Conservation (phyloP, 1,140 invertebrate species). For the Pseudachorutes palmiensis region DNA sequence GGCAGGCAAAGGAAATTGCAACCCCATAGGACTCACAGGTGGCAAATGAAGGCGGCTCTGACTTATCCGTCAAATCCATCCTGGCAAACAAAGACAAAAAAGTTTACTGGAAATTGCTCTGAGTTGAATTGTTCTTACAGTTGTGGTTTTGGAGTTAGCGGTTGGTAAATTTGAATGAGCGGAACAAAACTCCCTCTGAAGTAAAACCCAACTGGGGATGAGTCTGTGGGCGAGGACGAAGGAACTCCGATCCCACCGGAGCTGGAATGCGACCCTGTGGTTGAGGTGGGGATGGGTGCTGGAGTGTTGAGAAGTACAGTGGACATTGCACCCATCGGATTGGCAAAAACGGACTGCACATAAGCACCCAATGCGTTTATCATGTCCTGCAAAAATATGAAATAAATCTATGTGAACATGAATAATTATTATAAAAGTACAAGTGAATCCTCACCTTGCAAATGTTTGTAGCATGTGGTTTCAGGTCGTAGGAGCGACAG, state of each 20-base stretch:
- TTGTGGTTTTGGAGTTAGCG: conserved; percentile 69
- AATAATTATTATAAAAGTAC: neutral
- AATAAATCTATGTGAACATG: neutral
- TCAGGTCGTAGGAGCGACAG: conserved; percentile 88
- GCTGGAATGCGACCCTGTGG: conserved; percentile 14
- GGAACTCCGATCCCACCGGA: neutral
- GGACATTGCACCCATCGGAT: conserved; percentile 43
- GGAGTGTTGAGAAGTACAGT: conserved; percentile 15
- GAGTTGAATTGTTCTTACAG: too few relatives aligned
- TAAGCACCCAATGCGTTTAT: conserved; percentile 89
- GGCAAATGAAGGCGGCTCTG: conserved; percentile 35
- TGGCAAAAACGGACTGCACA: conserved; percentile 86
- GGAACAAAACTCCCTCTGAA: conserved; percentile 87
- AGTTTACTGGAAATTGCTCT: too few relatives aligned
- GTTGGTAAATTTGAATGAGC: conserved; percentile 70
- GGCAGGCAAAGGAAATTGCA: conserved; percentile 36
- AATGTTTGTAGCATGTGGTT: conserved; percentile 84
- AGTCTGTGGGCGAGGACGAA: conserved; percentile 54
- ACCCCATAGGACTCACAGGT: conserved; percentile 37
- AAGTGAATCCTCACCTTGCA: conserved; percentile 41
- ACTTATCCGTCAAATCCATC: conserved; percentile 38
- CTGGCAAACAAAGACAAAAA: conserved; percentile 17
- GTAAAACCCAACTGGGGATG: conserved; percentile 83
- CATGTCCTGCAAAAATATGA: conserved; percentile 67
- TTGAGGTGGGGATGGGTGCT: conserved; percentile 23